Base-by-base conservation (phyloP, 2,797 vertebrate genomes). In the Poeciliopsis turneri region DNA sequence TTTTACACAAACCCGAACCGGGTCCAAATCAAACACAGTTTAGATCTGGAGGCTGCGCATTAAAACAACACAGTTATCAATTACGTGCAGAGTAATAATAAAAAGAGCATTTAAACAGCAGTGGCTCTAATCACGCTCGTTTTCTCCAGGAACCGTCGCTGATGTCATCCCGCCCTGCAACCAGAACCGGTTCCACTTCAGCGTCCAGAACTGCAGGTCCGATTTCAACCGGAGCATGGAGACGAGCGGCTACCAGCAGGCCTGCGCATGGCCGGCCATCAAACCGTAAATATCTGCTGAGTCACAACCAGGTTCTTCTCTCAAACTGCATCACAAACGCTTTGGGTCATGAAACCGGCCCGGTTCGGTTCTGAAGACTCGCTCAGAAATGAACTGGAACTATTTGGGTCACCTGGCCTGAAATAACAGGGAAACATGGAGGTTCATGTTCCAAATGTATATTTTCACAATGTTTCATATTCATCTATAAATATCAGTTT, bases 191-290 rank as follows among this genome's bases (percentile, higher is more conserved):
- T 96, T 94, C 81, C 66, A 93, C 2, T 81, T 55, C 15, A n/a
- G 8, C 0, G 82, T 94, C 51, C 30, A 84, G 1, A 4, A 61
- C 41, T 96, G 96, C 84, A 51, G 94, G 78, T 85, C 83, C 0
- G 41, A 76, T 18, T 96, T 95, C 86, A 91, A 84, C 74, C 64
- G 41, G n/a, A 87, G 45, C 78, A 93, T 96, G 94, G 86, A 89
- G 74, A 74, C 51, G 0, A 92, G 70, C 8, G 85, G 90, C 64
- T 94, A 92, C 68, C 61, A 79, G 68, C 66, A 85, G 10, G 68
- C 41, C 1, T 96, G 95, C 61, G 90, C 93, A 0, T 96, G 95
- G 95, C 94, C 95, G 0, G 33, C 46, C 11, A 87, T 84, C 4
- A 95, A 90, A 93, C 4, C 74, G 95, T 95, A 79, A 72, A 78